These are phyloP conservation scores for Brachyistius frenatus DNA, from an alignment of 2,113 vertebrate genomes.

Conservation along the genomic window DNA sequence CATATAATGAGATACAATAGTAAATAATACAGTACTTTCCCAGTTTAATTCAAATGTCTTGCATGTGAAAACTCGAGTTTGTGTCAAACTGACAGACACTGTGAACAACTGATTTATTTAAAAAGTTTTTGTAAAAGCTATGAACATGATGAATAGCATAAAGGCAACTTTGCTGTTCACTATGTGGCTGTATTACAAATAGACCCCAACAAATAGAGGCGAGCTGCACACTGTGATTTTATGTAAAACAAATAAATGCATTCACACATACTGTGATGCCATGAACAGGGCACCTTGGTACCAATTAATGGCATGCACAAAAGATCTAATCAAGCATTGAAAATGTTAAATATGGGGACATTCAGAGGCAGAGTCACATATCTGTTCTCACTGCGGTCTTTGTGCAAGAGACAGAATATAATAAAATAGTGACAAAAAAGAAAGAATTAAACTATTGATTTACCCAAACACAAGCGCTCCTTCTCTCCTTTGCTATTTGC, in stretches of 20 bases:
- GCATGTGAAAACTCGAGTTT: background rate
- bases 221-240: slow-evolving; percentile 41
- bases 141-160: slow-evolving; percentile 40
- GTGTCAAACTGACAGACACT: slow-evolving; percentile 9
- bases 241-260: slow-evolving; percentile 60
- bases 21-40: slow-evolving; percentile 5
- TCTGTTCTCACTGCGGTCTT: slow-evolving; percentile 14
- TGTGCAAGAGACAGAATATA: background rate
- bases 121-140: slow-evolving; percentile 22
- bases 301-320: slow-evolving; percentile 59
- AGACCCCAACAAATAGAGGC: slow-evolving; percentile 36
- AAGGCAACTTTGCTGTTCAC: slow-evolving; percentile 17
- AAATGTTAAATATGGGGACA: slow-evolving; percentile 32
- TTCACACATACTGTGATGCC: slow-evolving; percentile 22
- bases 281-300: slow-evolving; percentile 37
- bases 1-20: background rate
- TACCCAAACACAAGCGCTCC: slow-evolving; percentile 16
- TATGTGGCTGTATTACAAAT: slow-evolving; percentile 27
- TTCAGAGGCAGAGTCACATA: slow-evolving; percentile 27
- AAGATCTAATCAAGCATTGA: slow-evolving; percentile 43
- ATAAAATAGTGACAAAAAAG: background rate
- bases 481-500: background rate
- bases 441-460: slow-evolving; percentile 6
- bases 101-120: slow-evolving; percentile 31
- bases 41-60: slow-evolving; percentile 11